Percentiles rank a stretch among this genome's conserved stretches.
These are phyloP conservation scores for Pantherophis alleghaniensis DNA, from an alignment of 2,797 vertebrate genomes.

Conservation along the genomic window DNA sequence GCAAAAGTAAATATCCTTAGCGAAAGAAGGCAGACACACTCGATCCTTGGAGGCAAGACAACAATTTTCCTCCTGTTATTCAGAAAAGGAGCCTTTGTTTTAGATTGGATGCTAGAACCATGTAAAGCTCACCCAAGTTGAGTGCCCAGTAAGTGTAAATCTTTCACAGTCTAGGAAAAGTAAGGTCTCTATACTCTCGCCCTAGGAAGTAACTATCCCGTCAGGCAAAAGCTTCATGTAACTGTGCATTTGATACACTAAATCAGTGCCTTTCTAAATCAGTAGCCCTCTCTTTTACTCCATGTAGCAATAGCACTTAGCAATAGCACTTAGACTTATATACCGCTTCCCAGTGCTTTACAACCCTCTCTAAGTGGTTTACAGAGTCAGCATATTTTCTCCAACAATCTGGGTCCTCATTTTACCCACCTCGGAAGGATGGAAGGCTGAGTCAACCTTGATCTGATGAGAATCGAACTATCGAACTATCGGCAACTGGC, in stretches of 20 bases:
- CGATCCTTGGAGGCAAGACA: constrained; percentile 53
- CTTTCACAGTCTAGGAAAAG: constrained; percentile 39
- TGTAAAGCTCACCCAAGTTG: constrained; percentile 48
- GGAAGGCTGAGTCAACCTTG: too few species aligned
- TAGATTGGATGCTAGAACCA: constrained; percentile 38
- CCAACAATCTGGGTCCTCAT: too few species aligned
- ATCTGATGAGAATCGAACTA: too few species aligned
- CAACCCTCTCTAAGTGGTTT: too few species aligned
- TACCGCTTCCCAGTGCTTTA: too few species aligned
- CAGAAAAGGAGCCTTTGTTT: constrained; percentile 55
- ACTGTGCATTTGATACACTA: neutral
- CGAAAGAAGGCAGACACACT: constrained; percentile 46
- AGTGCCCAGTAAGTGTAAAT: constrained; percentile 10
- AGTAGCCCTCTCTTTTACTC: neutral
- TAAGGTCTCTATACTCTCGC: constrained; percentile 15
- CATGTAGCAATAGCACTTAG: neutral
- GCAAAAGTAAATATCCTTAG: constrained; percentile 45
- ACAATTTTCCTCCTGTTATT: constrained; percentile 38
- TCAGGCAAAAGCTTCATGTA: constrained; percentile 27
- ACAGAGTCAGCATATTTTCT: too few species aligned
- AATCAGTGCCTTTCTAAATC: neutral
- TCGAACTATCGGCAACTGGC: too few species aligned
- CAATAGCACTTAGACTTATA: too few species aligned
- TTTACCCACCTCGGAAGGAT: too few species aligned
- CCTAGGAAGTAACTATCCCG: neutral